Conservation (phyloP, 2,113 vertebrate species). For the Paramormyrops kingsleyae region DNA sequence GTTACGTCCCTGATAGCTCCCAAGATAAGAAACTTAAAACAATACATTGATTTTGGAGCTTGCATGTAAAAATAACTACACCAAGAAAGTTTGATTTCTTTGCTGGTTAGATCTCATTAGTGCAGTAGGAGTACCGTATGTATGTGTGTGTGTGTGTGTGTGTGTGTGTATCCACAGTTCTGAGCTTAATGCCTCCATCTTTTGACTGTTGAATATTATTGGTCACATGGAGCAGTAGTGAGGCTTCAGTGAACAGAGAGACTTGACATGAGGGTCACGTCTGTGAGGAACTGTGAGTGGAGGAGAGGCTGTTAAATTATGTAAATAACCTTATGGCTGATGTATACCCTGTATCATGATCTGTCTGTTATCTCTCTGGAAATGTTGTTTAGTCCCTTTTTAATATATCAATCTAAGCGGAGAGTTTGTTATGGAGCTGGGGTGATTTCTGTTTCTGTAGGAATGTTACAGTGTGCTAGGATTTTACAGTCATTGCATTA, state of each 20-base stretch:
- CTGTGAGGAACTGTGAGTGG: not conserved
- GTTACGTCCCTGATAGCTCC: not conserved
- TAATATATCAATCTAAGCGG: not conserved
- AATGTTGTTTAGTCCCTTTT: not conserved
- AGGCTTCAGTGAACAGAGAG: not conserved
- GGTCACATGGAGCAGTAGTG: not conserved
- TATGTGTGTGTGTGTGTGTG: not conserved
- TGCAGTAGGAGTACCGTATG: not conserved
- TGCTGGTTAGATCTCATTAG: not conserved
- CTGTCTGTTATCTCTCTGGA: not conserved
- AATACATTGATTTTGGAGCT: not conserved
- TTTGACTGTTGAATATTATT: not conserved
- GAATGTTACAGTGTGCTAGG: not conserved
- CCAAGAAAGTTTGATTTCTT: not conserved
- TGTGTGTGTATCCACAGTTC: not conserved
- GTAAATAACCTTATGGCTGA: not conserved
- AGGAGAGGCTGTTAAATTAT: not conserved
- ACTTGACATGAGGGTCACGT: slow-evolving; percentile 1
- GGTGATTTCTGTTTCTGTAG: not conserved
- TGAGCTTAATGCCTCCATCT: not conserved
- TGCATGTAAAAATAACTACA: not conserved
- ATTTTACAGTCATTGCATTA: not conserved
- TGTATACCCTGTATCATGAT: not conserved
- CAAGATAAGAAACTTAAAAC: not conserved
- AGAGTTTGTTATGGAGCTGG: not conserved